Evolutionary conservation across 1,140 invertebrate genomes (phyloP).

Genomic region (Uloborus diversus): DNA sequence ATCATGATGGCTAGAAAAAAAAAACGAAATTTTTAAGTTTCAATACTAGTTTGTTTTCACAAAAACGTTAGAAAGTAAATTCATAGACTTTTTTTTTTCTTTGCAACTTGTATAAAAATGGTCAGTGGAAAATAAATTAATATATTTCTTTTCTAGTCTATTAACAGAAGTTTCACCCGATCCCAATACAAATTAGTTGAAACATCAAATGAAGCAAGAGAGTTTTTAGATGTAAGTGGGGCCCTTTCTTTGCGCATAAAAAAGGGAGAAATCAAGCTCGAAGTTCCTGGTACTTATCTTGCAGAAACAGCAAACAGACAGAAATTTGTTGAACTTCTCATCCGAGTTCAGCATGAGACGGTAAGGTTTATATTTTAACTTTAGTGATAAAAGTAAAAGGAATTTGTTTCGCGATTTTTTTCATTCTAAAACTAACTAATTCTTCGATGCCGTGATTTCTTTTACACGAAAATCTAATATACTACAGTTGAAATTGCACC

Average conservation of each 20-base stretch:
- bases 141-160: slow-evolving; percentile 24
- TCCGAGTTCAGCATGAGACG: slow-evolving; percentile 55
- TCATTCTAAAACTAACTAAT: too few relatives aligned
- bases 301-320: slow-evolving; percentile 33
- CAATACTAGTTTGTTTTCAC: too few relatives aligned
- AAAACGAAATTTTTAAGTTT: too few relatives aligned
- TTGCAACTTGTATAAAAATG: too few relatives aligned
- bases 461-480: too few relatives aligned
- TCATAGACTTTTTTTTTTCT: too few relatives aligned
- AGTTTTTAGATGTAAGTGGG: slow-evolving; percentile 49
- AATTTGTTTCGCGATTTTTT: too few relatives aligned
- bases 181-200: slow-evolving; percentile 55
- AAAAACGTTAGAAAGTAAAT: too few relatives aligned
- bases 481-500: too few relatives aligned
- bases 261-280: slow-evolving; percentile 28
- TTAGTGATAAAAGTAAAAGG: too few relatives aligned
- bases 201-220: slow-evolving; percentile 39
- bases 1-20: too few relatives aligned
- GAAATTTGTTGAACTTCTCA: slow-evolving; percentile 50
- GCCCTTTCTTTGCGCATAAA: slow-evolving; percentile 51
- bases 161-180: slow-evolving; percentile 49
- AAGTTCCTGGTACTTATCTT: slow-evolving; percentile 40
- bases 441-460: too few relatives aligned
- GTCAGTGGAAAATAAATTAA: neutral
- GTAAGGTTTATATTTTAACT: slow-evolving; percentile 2